A percentile compares a stretch with the other conserved stretches of the same genome.
phyloP scores from a whole-genome alignment of 2,797 vertebrate genomes.

The Pipistrellus nathusii region DNA sequence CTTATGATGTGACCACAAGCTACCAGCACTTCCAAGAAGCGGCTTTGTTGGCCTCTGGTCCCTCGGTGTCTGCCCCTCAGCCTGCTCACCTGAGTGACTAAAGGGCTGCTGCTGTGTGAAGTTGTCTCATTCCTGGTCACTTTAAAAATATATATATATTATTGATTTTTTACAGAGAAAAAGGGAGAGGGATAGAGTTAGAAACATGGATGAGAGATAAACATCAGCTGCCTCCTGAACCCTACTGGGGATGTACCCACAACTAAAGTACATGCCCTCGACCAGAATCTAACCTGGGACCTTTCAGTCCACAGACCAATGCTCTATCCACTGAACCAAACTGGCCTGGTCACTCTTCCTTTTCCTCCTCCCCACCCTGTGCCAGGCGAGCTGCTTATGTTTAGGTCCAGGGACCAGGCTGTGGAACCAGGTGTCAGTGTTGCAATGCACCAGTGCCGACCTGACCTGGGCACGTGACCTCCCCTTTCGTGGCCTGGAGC shows the following conservation, averaged over 20 bases:
- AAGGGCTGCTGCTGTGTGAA: background rate
- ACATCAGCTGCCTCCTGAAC: too few relatives aligned
- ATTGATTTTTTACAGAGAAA: too few relatives aligned
- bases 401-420: background rate
- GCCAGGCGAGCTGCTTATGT: background rate
- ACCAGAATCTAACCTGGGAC: too few relatives aligned
- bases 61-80: background rate
- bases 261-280: too few relatives aligned
- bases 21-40: background rate
- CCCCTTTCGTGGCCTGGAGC: background rate
- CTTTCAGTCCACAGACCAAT: too few relatives aligned
- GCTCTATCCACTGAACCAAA: too few relatives aligned
- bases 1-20: background rate
- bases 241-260: too few relatives aligned
- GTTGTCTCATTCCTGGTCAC: accelerated
- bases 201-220: too few relatives aligned
- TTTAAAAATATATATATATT: too few relatives aligned
- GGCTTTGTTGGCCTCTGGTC: background rate
- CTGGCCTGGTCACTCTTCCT: accelerated
- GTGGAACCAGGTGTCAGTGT: background rate
- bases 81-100: background rate
- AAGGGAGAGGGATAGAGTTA: too few relatives aligned
- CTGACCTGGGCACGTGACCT: background rate
- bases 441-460: background rate
- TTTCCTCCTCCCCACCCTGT: background rate